Percentiles rank a stretch among this genome's conserved stretches.
phyloP scores from a whole-genome alignment of 2,113 vertebrate species.

The Leptobrachium ailaonicum region DNA sequence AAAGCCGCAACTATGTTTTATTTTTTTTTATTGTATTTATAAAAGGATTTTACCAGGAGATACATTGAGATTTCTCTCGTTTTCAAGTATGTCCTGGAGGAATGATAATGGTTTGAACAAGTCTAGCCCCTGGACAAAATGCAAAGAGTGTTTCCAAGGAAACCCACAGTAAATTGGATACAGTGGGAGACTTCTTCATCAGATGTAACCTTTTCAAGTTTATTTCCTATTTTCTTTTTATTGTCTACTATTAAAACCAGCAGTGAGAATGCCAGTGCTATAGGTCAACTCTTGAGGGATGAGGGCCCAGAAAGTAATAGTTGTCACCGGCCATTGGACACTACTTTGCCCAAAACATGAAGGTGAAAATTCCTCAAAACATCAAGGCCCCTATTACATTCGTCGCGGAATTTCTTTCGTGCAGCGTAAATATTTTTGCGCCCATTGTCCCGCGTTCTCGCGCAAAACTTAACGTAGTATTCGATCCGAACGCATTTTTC shows the following conservation, averaged over 20 bases:
- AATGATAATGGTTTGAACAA: slow-evolving; percentile 23
- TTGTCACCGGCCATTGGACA: too few relatives aligned
- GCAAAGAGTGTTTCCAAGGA: slow-evolving; percentile 24
- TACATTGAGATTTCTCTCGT: too few relatives aligned
- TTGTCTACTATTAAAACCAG: background rate
- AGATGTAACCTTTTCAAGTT: slow-evolving; percentile 28
- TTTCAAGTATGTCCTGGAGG: too few relatives aligned
- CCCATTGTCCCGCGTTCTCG: too few relatives aligned
- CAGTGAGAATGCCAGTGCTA: background rate
- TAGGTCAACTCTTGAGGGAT: slow-evolving; percentile 1
- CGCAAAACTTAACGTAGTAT: too few relatives aligned
- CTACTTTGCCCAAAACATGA: too few relatives aligned
- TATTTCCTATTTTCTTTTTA: background rate
- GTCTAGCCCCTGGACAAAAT: slow-evolving; percentile 2
- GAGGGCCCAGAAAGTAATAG: background rate
- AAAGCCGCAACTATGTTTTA: slow-evolving; percentile 10
- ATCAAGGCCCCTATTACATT: too few relatives aligned
- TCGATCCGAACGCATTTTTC: too few relatives aligned
- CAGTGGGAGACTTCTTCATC: slow-evolving; percentile 8
- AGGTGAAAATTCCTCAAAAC: too few relatives aligned
- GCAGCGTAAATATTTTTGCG: too few relatives aligned
- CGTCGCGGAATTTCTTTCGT: too few relatives aligned
- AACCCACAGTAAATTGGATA: background rate
- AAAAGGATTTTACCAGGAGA: too few relatives aligned
- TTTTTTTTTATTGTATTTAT: background rate